These are phyloP conservation scores for Tenthredo livida DNA, from an alignment of 2,888 invertebrate species.

Conservation along the genomic window DNA sequence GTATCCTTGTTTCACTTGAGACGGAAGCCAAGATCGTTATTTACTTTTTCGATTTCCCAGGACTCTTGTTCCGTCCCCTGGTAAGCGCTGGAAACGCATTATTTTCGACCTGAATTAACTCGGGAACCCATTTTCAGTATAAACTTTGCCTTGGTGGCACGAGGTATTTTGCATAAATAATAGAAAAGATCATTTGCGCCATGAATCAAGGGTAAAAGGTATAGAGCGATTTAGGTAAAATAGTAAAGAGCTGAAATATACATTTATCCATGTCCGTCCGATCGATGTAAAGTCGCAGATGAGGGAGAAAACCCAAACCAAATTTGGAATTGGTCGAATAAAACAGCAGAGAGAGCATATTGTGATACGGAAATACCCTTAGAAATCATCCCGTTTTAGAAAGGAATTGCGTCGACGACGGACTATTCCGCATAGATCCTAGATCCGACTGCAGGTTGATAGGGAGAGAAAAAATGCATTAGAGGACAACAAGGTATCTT, in stretches of 20 bases:
- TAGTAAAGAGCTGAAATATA: not conserved
- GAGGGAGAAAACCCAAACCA: not conserved
- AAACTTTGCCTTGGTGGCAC: slow-evolving; percentile 25
- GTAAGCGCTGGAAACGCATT: slow-evolving; percentile 46
- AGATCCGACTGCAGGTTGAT: not conserved
- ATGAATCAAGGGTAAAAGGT: slow-evolving; percentile 27
- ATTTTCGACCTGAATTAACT: slow-evolving; percentile 54
- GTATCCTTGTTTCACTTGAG: slow-evolving; percentile 39
- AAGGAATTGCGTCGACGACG: not conserved
- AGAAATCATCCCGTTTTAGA: not conserved
- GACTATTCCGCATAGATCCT: not conserved
- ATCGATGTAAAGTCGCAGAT: not conserved
- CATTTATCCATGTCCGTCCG: not conserved
- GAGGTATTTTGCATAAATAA: slow-evolving; percentile 52
- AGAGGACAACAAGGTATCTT: slow-evolving; percentile 35
- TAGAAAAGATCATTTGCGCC: slow-evolving; percentile 43
- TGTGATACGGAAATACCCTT: not conserved
- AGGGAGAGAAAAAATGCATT: slow-evolving; percentile 34
- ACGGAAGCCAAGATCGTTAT: slow-evolving; percentile 46
- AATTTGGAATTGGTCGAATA: not conserved
- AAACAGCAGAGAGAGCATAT: slow-evolving; percentile 1
- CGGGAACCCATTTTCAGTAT: slow-evolving; percentile 43
- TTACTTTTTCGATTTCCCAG: slow-evolving; percentile 54
- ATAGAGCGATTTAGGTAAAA: slow-evolving; percentile 27
- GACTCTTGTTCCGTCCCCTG: slow-evolving; percentile 39